Conservation (phyloP, 2,797 vertebrate genomes). For the Mus spretus region DNA sequence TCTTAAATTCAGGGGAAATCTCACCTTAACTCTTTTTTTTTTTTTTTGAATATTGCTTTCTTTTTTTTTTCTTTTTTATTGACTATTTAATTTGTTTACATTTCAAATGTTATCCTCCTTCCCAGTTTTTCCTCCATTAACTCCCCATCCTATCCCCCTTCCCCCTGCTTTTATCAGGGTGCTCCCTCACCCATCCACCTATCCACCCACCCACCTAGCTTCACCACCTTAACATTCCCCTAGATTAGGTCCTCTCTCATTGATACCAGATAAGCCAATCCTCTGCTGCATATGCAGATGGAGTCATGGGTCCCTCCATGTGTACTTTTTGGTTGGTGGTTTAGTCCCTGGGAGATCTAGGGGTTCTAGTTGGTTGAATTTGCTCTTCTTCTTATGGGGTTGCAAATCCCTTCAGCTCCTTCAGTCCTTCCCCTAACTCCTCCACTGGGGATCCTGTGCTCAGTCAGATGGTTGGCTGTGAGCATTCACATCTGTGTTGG, state of each 20-base stretch:
- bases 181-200: no score
- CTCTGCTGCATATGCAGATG: not conserved
- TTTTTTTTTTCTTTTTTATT: not conserved
- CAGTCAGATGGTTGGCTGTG: not conserved
- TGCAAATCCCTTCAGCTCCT: not conserved
- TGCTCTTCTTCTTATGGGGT: not conserved
- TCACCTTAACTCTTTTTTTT: conserved; percentile 46
- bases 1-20: conserved; percentile 59
- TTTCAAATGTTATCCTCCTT: not conserved
- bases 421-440: not conserved
- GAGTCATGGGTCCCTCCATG: not conserved
- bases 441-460: not conserved
- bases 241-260: not conserved
- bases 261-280: not conserved
- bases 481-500: not conserved
- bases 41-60: not conserved
- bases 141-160: not conserved
- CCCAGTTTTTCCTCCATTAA: not conserved
- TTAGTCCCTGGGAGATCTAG: not conserved
- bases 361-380: not conserved
- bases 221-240: not conserved
- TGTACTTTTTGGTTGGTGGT: not conserved
- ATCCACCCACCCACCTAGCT: not conserved
- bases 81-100: not conserved
- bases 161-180: not conserved